Evolutionary conservation across 2,888 invertebrate genomes (phyloP), one percentile per base, ranked within the genome.

Genomic region (Labia minor): DNA sequence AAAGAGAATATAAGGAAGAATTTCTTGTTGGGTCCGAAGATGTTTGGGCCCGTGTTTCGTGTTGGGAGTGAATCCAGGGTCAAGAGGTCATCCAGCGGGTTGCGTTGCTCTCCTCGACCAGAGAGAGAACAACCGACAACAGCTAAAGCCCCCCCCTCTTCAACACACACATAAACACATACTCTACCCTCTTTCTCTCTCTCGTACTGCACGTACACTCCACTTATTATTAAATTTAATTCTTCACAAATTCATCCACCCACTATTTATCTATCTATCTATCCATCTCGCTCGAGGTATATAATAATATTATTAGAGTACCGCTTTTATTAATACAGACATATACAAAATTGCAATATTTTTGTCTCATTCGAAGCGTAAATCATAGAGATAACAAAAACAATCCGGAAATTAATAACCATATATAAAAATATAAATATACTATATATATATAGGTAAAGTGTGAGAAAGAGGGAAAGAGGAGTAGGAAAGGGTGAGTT

Each of bases 81-180:
- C 49, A 49, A 16, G 49, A 49, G 49, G 49, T 49, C 49, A 49
- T 49, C 49, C 49, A 49, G 49, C 49, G 49, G 14, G 49, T 14
- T 49, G n/a, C n/a, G 49, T 49, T 49, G 49, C n/a, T n/a, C n/a
- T n/a, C n/a, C n/a, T 49, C 49, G 49, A 14, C 49, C 49, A 49
- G 49, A 49, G 49, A 49, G 49, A 49, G 49, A 16, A 11, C 49
- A 26, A 26, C 26, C 8, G n/a, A n/a, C 6, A 16, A 11, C 49
- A 26, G 8, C 26, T 26, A 26, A 3, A 8, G 26, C 26, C 26
- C 3, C 26, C 3, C 8, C 26, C n/a, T n/a, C n/a, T n/a, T n/a
- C n/a, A n/a, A n/a, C n/a, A n/a, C n/a, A n/a, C n/a, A n/a, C n/a
- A n/a, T n/a, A n/a, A n/a, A n/a, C n/a, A n/a, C n/a, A n/a, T n/a